Evolutionary conservation across 2,113 vertebrate genomes (phyloP).

Genomic region (Aptenodytes patagonicus): DNA sequence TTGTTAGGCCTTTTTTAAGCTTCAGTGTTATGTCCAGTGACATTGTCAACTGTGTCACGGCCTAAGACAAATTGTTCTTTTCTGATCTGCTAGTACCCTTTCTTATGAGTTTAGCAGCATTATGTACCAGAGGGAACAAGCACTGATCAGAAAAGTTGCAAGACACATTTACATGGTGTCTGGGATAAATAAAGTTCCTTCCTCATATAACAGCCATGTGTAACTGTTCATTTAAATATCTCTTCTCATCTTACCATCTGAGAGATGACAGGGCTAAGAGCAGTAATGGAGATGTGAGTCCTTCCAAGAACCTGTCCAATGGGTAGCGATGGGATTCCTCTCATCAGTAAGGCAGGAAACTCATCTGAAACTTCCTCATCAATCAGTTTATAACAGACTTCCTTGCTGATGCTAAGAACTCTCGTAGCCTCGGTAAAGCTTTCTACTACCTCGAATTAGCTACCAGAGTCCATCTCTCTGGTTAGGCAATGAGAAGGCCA

Average conservation of each 20-base stretch:
- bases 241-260: neutral
- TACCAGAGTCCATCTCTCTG: neutral
- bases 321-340: neutral
- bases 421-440: neutral
- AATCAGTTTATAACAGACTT: neutral
- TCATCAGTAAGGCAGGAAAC: fast-evolving
- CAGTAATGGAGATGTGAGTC: neutral
- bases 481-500: neutral
- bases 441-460: neutral
- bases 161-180: neutral
- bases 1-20: neutral
- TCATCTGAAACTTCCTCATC: neutral
- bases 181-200: neutral
- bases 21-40: neutral
- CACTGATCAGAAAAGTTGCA: neutral
- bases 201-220: neutral
- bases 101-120: neutral
- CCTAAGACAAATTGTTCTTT: slow-evolving; percentile 2
- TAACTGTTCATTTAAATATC: neutral
- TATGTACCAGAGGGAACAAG: neutral
- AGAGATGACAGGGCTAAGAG: neutral
- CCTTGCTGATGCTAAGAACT: neutral
- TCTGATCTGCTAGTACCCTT: neutral
- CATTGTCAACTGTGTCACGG: neutral
- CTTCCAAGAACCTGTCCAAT: neutral